phyloP scores from a whole-genome alignment of 2,797 vertebrate species.

The Acropternis orthonyx region DNA sequence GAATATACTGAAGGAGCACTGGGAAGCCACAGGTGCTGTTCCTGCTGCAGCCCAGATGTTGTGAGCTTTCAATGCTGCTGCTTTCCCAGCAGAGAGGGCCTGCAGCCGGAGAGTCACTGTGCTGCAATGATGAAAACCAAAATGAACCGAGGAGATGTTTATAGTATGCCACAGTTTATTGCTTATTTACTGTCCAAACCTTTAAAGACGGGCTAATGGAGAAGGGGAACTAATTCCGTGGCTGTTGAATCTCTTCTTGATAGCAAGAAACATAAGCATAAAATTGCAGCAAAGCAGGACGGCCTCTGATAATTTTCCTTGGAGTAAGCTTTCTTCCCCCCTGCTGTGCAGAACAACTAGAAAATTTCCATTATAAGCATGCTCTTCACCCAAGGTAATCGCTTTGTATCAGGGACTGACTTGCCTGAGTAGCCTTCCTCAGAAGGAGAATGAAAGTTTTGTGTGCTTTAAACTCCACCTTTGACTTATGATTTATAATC shows the following conservation, averaged over 20 bases:
- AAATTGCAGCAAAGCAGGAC: conserved; percentile 1
- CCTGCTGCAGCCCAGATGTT: neutral
- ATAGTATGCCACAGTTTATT: neutral
- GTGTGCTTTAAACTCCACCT: neutral
- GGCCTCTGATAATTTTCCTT: neutral
- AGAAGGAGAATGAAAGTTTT: neutral
- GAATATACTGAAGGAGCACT: neutral
- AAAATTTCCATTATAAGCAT: conserved; percentile 45
- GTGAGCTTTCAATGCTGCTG: neutral
- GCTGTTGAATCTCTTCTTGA: conserved; percentile 6
- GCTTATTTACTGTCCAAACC: neutral
- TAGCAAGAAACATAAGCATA: neutral
- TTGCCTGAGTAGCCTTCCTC: neutral
- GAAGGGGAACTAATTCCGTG: neutral
- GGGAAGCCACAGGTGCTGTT: neutral
- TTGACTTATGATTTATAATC: neutral
- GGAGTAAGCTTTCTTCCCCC: neutral
- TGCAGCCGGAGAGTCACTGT: neutral
- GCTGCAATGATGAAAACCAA: neutral
- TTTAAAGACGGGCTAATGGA: neutral
- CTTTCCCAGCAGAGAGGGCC: neutral
- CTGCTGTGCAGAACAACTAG: conserved; percentile 5
- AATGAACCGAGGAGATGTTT: neutral
- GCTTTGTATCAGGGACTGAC: neutral
- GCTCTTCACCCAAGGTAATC: neutral